Percentiles rank a stretch among this genome's conserved stretches.
These are phyloP conservation scores for Drosophila pseudotalamancana DNA, from an alignment of 2,888 invertebrate genomes.

Conservation along the genomic window DNA sequence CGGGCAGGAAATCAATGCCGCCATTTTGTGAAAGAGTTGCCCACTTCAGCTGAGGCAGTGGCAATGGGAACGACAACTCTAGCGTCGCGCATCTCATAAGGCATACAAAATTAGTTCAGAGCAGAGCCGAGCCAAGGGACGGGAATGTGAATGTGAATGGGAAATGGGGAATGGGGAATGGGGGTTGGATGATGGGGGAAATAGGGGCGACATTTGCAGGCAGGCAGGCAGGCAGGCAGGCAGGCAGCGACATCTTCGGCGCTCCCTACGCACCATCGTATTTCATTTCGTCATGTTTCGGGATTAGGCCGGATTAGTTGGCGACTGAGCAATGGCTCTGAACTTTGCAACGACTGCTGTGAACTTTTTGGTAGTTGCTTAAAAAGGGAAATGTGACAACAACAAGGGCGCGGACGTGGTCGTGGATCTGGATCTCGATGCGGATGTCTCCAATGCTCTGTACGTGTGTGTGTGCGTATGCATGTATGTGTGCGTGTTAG, in stretches of 20 bases:
- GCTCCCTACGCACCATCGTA: slow-evolving; percentile 79
- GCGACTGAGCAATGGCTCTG: slow-evolving; percentile 77
- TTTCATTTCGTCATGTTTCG: slow-evolving; percentile 83
- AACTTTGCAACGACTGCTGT: slow-evolving; percentile 68
- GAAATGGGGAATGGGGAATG: too few relatives aligned
- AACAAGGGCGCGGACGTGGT: slow-evolving; percentile 67
- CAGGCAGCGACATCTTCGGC: slow-evolving; percentile 36
- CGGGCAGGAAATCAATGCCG: slow-evolving; percentile 73
- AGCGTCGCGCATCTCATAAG: slow-evolving; percentile 62
- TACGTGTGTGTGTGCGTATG: neutral
- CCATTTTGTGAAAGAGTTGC: slow-evolving; percentile 75
- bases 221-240: too few relatives aligned
- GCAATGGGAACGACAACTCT: neutral
- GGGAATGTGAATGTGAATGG: too few relatives aligned
- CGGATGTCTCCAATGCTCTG: slow-evolving; percentile 2
- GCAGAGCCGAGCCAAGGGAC: slow-evolving; percentile 5
- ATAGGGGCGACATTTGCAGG: slow-evolving; percentile 26
- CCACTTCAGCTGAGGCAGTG: slow-evolving; percentile 24
- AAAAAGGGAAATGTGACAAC: slow-evolving; percentile 73
- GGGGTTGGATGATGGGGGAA: neutral
- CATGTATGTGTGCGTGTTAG: slow-evolving; percentile 20
- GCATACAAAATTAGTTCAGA: slow-evolving; percentile 73
- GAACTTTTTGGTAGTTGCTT: slow-evolving; percentile 77
- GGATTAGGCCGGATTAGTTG: slow-evolving; percentile 82
- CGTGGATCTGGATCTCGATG: slow-evolving; percentile 24